A percentile compares a stretch with the other conserved stretches of the same genome.
Evolutionary conservation across 1,140 invertebrate genomes (phyloP).

Genomic region (Zaprionus vittiger): DNA sequence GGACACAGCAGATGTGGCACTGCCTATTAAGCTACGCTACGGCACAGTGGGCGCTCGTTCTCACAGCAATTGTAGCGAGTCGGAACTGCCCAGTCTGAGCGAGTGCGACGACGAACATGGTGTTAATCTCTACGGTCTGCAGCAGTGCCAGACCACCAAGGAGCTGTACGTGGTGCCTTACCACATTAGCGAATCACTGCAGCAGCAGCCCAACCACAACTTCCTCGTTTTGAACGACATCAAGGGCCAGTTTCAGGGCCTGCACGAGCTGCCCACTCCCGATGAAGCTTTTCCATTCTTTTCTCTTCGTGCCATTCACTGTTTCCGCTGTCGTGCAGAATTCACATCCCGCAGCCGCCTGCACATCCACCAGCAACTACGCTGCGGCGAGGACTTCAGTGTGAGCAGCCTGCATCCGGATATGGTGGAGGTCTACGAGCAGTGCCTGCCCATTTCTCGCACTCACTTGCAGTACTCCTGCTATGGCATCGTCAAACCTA

Average conservation of each 20-base stretch:
- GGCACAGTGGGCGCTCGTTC: background rate
- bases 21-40: slow-evolving; percentile 42
- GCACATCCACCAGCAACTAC: slow-evolving; percentile 61
- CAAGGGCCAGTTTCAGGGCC: slow-evolving; percentile 57
- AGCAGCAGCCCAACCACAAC: slow-evolving; percentile 62
- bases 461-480: slow-evolving; percentile 57
- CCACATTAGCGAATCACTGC: slow-evolving; percentile 64
- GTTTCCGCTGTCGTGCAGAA: slow-evolving; percentile 48
- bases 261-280: slow-evolving; percentile 52
- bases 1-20: background rate
- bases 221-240: slow-evolving; percentile 66
- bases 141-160: slow-evolving; percentile 66
- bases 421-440: slow-evolving; percentile 69
- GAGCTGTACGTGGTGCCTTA: slow-evolving; percentile 66
- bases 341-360: slow-evolving; percentile 50
- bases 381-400: slow-evolving; percentile 64
- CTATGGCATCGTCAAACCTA: slow-evolving; percentile 67
- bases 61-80: slow-evolving; percentile 31
- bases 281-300: too few relatives aligned
- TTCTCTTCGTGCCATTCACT: slow-evolving; percentile 33
- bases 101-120: slow-evolving; percentile 67
- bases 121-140: slow-evolving; percentile 63
- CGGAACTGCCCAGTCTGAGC: slow-evolving; percentile 44
- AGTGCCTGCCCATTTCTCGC: slow-evolving; percentile 66
- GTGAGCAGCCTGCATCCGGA: slow-evolving; percentile 69